These are phyloP conservation scores for Colinus virginianus DNA, from an alignment of 2,113 vertebrate genomes.

Conservation along the genomic window DNA sequence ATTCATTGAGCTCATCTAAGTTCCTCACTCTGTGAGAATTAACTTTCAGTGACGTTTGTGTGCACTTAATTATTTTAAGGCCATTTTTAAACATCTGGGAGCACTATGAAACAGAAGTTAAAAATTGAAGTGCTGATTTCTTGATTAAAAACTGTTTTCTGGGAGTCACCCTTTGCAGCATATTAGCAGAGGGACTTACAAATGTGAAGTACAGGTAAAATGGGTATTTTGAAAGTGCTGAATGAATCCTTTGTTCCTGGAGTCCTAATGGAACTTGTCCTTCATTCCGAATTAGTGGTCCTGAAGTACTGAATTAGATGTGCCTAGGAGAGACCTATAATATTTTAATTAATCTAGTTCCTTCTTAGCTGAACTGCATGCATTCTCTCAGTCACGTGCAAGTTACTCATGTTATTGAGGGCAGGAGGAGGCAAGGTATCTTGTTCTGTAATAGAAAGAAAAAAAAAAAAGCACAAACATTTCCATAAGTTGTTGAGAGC, in stretches of 20 bases:
- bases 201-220: neutral
- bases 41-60: neutral
- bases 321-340: neutral
- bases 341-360: neutral
- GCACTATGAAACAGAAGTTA: neutral
- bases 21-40: neutral
- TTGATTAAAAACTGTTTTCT: fast-evolving
- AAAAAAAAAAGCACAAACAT: neutral
- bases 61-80: neutral
- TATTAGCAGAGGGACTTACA: neutral
- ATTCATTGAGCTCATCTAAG: neutral
- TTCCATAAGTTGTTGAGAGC: neutral
- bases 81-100: neutral
- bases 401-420: neutral
- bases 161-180: neutral
- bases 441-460: neutral
- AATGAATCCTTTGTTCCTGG: neutral
- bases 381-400: neutral
- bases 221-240: neutral
- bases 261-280: neutral
- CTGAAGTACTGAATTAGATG: neutral
- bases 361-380: neutral
- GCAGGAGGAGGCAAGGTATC: neutral
- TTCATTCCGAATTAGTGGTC: neutral
- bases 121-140: neutral